Base-by-base conservation (phyloP, 2,888 invertebrate species). In the Pyrrhosoma nymphula region DNA sequence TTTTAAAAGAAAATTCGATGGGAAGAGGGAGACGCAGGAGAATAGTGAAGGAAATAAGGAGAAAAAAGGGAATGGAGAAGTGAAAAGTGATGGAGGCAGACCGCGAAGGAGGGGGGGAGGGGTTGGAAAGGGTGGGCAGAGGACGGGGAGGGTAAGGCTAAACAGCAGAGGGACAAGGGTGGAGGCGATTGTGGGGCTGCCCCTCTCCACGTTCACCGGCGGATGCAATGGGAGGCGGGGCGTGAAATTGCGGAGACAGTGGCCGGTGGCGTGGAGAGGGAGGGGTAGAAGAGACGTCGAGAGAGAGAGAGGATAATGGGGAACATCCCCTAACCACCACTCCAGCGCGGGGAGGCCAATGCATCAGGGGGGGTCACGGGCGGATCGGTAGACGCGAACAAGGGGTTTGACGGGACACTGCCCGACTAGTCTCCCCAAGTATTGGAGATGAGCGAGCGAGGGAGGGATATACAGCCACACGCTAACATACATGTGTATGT, bases 161-260 rank as follows among this genome's bases (percentile, higher is more conserved):
- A 93, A 47, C 35, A 39, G 55, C 47, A 75, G 69, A 35, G 91
- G 91, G 18, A 30, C 56, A 63, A 39, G 93, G 69, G n/a, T 18
- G 26, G 63, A 12, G 93, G 26, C 63, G 8, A 47, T 14, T n/a
- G 69, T 75, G 47, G 1, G 82, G n/a, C n/a, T 14, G 82, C 82
- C 82, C 82, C 63, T 69, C 16, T 35, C 63, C 93, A 63, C 30
- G 35, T 60, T 47, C 93, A 93, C 93, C 60, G 69, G 39, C 35
- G 93, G 93, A 47, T 93, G 93, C 93, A 69, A 93, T 69, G 93
- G 75, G 93, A 75, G 93, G 69, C 26, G 75, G 93, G 93, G 93
- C 93, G 69, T 75, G 93, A 93, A 93, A 93, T 93, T 93, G 75
- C 93, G 69, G 69, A 93, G 93, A 63, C 91, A 35, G 60, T 18